Evolutionary conservation across 2,797 vertebrate genomes (phyloP).

Genomic region (Spatula clypeata): DNA sequence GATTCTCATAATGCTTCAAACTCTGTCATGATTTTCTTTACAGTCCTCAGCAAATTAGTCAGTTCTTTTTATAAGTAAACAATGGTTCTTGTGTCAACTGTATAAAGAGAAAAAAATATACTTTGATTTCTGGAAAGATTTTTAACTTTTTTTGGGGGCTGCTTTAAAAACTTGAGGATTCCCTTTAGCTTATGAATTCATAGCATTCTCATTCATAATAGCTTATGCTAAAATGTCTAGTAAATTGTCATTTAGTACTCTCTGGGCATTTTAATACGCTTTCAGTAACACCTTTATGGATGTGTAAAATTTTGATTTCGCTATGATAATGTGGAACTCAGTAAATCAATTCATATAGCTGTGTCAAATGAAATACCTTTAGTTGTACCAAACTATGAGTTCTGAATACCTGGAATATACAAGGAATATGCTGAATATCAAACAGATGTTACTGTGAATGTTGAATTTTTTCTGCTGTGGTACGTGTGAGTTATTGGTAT

Average conservation of each 20-base stretch:
- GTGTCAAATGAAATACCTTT: background rate
- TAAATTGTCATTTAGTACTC: background rate
- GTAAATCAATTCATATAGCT: background rate
- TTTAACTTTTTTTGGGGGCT: background rate
- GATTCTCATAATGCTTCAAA: slow-evolving; percentile 14
- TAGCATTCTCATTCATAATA: background rate
- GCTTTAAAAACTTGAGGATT: background rate
- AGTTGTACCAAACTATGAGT: background rate
- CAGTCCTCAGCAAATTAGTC: slow-evolving; percentile 25
- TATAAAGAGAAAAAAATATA: background rate
- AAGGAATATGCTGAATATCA: background rate
- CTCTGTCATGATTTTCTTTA: background rate
- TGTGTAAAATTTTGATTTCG: background rate
- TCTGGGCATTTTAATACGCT: background rate
- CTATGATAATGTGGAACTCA: background rate
- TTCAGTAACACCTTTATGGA: background rate
- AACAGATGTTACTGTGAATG: background rate
- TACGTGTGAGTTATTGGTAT: background rate
- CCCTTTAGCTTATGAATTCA: background rate
- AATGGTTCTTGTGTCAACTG: background rate
- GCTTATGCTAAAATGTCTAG: background rate
- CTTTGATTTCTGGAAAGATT: background rate
- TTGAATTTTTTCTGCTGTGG: background rate
- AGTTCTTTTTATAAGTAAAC: slow-evolving; percentile 41
- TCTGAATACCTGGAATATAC: too few species aligned